These are phyloP conservation scores for Orbicella faveolata DNA, from an alignment of 64 coral and sea anemone species.

Conservation along the genomic window DNA sequence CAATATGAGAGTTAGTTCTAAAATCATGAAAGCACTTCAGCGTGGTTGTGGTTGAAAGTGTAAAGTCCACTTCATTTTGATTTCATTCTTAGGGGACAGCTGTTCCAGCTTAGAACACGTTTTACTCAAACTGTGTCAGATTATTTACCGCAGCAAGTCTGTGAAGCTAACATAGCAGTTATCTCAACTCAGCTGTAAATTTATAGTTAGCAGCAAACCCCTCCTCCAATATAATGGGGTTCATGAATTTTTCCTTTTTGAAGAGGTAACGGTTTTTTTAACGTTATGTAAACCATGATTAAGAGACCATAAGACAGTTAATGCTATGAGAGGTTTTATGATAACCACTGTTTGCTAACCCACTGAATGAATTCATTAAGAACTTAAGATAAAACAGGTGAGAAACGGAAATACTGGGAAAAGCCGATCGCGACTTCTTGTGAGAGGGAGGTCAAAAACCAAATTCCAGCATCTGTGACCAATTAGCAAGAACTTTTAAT, in stretches of 20 bases:
- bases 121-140: background rate
- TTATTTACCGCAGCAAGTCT: background rate
- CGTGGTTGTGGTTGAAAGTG: background rate
- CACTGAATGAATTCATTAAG: background rate
- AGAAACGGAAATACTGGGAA: slow-evolving; percentile 6
- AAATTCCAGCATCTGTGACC: background rate
- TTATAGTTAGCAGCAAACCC: background rate
- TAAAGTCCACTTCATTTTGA: background rate
- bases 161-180: background rate
- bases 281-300: background rate
- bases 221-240: background rate
- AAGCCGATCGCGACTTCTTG: background rate
- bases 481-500: slow-evolving; percentile 21
- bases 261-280: background rate
- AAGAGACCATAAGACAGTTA: background rate
- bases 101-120: background rate
- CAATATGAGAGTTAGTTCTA: background rate
- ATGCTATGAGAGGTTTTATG: background rate
- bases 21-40: background rate
- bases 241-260: background rate
- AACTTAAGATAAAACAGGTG: slow-evolving; percentile 31
- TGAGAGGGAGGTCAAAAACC: slow-evolving; percentile 1
- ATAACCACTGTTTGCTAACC: background rate
- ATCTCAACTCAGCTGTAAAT: background rate
- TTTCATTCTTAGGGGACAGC: background rate